Percentiles rank a stretch among this genome's conserved stretches.
Evolutionary conservation across 2,797 vertebrate genomes (phyloP).

Genomic region (Borostomias antarcticus): DNA sequence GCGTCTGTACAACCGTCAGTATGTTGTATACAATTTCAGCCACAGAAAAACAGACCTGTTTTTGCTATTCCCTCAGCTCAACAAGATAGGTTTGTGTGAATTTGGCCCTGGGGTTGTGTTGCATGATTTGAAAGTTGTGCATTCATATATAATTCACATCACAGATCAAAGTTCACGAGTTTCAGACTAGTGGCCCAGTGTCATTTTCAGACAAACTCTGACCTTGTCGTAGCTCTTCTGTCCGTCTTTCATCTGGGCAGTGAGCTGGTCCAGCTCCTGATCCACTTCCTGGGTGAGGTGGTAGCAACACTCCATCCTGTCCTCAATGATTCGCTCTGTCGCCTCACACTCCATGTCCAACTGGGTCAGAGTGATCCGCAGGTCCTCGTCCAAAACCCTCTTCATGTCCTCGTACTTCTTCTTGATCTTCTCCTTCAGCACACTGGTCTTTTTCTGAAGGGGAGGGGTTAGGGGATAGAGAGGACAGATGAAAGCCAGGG

Average conservation of each 20-base stretch:
- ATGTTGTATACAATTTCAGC: too few relatives aligned
- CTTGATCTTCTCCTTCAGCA: slow-evolving; percentile 61
- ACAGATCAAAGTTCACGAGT: too few relatives aligned
- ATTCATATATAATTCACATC: not conserved
- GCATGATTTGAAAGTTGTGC: too few relatives aligned
- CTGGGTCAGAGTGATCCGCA: slow-evolving; percentile 63
- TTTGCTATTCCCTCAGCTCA: too few relatives aligned
- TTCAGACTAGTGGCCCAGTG: too few relatives aligned
- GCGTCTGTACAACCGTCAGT: too few relatives aligned
- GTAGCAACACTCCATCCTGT: slow-evolving; percentile 61
- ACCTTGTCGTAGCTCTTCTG: slow-evolving; percentile 37
- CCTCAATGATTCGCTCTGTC: slow-evolving; percentile 47
- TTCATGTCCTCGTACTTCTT: slow-evolving; percentile 69
- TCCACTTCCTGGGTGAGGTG: slow-evolving; percentile 56
- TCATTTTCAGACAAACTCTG: not conserved
- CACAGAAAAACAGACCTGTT: too few relatives aligned
- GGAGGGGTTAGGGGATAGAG: not conserved
- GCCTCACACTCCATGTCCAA: slow-evolving; percentile 62
- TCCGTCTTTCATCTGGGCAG: slow-evolving; percentile 25
- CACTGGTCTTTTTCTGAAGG: slow-evolving; percentile 56
- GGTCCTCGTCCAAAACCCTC: slow-evolving; percentile 66
- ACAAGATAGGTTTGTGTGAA: too few relatives aligned
- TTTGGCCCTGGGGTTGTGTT: too few relatives aligned
- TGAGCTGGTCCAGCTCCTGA: slow-evolving; percentile 43
- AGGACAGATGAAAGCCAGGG: not conserved